Base-by-base conservation (phyloP, 1,140 invertebrate species). In the Platyura marginata region DNA sequence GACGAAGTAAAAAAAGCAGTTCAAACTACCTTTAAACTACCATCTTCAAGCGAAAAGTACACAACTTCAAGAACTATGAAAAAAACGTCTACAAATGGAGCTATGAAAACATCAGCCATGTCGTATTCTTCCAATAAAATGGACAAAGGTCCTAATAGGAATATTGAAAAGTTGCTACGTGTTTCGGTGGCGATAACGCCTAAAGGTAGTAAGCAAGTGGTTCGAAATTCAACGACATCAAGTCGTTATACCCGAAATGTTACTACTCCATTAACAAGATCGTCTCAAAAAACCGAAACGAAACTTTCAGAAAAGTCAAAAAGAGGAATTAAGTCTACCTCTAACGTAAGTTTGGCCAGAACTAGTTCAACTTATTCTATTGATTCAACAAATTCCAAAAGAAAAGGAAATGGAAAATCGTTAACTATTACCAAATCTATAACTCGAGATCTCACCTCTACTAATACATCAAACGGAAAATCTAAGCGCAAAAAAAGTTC, bases 1-100 rank as follows among this genome's bases (percentile, higher is more conserved):
- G 62, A 62, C 25, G 71, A 77, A 50, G 69, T 72, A 2, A 69
- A 68, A 42, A 74, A 71, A 51, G 68, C 65, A 2, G 51, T 74
- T 19, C 67, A 65, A 18, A 67, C 59, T 37, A 56, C 58, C 39
- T 54, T 54, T 3, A 54, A 49, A 37, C 47, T 45, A 44, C 50
- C 53, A 15, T 13, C 11, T 13, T 20, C 16, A 16, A 18, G 20
- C 20, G 18, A 10, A 36, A 36, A 18, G 16, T 18, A 36, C 10
- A 36, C 34, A 6, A 6, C 16, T 18, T 36, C 34, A 18, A 18
- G 20, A 18, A 20, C n/a, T 11, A 38, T 13, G 11, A 38, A 11
- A n/a, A 38, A 38, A 18, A 21, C 20, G 19, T 38, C 36, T 9
- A 18, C 36, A 8, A 13, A 13, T 13, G 25, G 25, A 8, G 13